Percentiles rank a stretch among this genome's conserved stretches.
Evolutionary conservation across 2,113 vertebrate genomes (phyloP).

Genomic region (Glaucidium brasilianum): DNA sequence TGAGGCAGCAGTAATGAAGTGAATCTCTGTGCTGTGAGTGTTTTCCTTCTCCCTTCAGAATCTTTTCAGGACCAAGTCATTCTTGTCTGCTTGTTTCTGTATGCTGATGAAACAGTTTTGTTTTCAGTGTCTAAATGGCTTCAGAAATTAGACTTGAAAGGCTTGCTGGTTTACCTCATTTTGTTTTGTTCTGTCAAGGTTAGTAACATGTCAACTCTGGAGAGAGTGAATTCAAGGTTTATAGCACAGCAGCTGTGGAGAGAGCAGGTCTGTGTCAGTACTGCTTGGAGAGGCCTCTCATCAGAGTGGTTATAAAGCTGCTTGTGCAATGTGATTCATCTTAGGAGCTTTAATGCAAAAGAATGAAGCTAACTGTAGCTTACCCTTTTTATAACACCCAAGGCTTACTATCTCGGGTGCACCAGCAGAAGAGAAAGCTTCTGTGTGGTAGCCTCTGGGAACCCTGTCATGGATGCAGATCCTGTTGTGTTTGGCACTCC

Average conservation of each 20-base stretch:
- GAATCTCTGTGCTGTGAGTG: background rate
- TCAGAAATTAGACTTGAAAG: constrained; percentile 42
- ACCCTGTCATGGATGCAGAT: background rate
- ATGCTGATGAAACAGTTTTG: background rate
- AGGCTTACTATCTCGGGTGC: background rate
- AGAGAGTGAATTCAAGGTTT: background rate
- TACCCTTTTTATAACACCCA: background rate
- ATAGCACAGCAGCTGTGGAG: background rate
- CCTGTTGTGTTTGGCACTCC: background rate
- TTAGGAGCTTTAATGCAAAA: background rate
- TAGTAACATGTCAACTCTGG: background rate
- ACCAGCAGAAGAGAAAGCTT: background rate
- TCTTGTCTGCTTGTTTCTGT: background rate
- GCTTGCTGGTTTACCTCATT: background rate
- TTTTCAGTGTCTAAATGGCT: background rate
- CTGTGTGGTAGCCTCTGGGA: background rate
- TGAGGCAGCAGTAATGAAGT: background rate
- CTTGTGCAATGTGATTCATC: background rate
- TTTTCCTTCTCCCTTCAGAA: background rate
- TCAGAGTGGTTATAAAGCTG: background rate
- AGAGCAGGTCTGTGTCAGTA: background rate
- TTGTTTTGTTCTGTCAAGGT: constrained; percentile 9
- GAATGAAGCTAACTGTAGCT: background rate
- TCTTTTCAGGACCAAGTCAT: background rate
- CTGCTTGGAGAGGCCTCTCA: background rate